phyloP scores from a whole-genome alignment of 1,140 invertebrate species.

The Drosophila lowei region DNA sequence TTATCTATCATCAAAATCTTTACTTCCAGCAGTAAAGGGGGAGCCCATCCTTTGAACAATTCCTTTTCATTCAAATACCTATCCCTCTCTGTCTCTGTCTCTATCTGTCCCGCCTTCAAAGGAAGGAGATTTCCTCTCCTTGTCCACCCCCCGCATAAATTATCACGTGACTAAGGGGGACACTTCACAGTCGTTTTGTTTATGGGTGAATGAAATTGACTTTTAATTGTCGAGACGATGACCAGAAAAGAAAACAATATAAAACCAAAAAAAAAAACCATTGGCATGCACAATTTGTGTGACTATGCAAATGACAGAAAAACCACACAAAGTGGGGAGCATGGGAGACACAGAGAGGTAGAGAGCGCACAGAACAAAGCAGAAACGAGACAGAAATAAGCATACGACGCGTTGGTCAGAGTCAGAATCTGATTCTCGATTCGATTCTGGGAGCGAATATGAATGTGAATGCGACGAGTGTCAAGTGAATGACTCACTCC shows the following conservation, averaged over 20 bases:
- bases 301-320: slow-evolving; percentile 62
- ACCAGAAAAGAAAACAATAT: slow-evolving; percentile 26
- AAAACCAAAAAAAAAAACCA: slow-evolving; percentile 40
- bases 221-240: slow-evolving; percentile 69
- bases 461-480: slow-evolving; percentile 15
- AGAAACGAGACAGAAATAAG: slow-evolving; percentile 30
- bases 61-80: too few relatives aligned
- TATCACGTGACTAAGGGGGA: slow-evolving; percentile 53
- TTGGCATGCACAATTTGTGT: slow-evolving; percentile 61
- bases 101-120: background rate
- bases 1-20: too few relatives aligned
- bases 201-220: slow-evolving; percentile 68
- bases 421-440: slow-evolving; percentile 1
- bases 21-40: too few relatives aligned
- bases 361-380: too few relatives aligned
- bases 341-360: background rate
- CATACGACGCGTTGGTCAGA: slow-evolving; percentile 71
- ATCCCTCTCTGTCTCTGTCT: too few relatives aligned
- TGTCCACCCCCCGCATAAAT: background rate
- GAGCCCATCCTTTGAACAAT: too few relatives aligned
- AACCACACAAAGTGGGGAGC: slow-evolving; percentile 16
- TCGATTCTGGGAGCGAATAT: too few relatives aligned
- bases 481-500: slow-evolving; percentile 54
- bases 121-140: background rate
- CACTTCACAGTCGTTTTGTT: slow-evolving; percentile 19